These are phyloP conservation scores for Apeira syringaria DNA, from an alignment of 2,888 invertebrate species.

Conservation along the genomic window DNA sequence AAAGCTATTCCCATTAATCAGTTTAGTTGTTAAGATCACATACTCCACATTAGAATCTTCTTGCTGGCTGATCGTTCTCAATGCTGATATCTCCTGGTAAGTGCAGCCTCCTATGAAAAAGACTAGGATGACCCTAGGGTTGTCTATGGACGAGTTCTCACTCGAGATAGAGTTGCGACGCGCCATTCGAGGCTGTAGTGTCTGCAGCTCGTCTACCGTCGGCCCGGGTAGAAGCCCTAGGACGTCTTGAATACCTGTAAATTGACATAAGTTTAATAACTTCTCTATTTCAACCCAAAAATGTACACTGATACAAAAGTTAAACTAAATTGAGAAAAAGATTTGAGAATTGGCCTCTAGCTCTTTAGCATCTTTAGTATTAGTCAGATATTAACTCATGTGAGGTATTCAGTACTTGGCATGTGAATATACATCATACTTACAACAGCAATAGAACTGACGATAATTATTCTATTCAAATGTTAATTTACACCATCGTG, in stretches of 20 bases:
- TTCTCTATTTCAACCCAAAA: too few species aligned
- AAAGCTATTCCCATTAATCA: conserved; percentile 95
- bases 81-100: conserved; percentile 94
- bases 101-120: conserved; percentile 99
- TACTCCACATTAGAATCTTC: conserved; percentile 94
- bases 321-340: too few species aligned
- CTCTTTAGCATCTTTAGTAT: too few species aligned
- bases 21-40: conserved; percentile 94
- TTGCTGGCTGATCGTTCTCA: conserved; percentile 89
- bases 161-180: conserved; percentile 84
- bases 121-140: conserved; percentile 91
- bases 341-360: too few species aligned
- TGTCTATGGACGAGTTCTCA: conserved; percentile 83
- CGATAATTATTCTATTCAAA: not conserved
- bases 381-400: too few species aligned
- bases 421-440: too few species aligned
- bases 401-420: too few species aligned
- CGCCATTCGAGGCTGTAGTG: conserved; percentile 80
- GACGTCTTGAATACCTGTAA: conserved; percentile 90
- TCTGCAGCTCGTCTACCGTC: conserved; percentile 86
- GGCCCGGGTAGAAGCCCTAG: conserved; percentile 93
- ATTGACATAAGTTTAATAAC: too few species aligned
- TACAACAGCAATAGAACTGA: not conserved
- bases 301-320: too few species aligned
- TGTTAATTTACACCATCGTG: not conserved